Evolutionary conservation across 2,888 invertebrate species (phyloP).

Genomic region (Drosophila yooni): DNA sequence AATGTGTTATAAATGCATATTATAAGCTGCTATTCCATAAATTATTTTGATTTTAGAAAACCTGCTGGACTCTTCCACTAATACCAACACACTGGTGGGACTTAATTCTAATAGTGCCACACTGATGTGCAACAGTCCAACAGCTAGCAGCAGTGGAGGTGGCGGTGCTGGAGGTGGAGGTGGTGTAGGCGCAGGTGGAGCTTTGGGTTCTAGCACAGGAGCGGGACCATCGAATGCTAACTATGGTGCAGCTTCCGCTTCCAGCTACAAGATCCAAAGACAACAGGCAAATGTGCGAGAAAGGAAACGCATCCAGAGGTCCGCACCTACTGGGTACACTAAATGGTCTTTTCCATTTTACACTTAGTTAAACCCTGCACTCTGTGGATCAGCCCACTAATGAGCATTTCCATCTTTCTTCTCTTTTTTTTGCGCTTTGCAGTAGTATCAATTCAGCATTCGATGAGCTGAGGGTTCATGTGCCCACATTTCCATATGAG

Average conservation of each 20-base stretch:
- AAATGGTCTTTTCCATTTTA: constrained; percentile 82
- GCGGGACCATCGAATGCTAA: constrained; percentile 39
- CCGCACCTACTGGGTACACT: constrained; percentile 93
- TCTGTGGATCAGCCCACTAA: constrained; percentile 45
- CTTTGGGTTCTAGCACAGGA: constrained; percentile 21
- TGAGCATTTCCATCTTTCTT: constrained; percentile 22
- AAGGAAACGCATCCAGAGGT: constrained; percentile 99
- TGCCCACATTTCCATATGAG: constrained; percentile 99
- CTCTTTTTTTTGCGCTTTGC: constrained; percentile 84
- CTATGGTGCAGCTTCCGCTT: constrained; percentile 65
- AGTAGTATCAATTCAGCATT: constrained; percentile 99
- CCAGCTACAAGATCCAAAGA: constrained; percentile 91
- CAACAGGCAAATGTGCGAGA: constrained; percentile 98
- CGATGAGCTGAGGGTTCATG: constrained; percentile 98
- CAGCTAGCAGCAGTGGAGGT: constrained; percentile 69
- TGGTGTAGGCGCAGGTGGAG: constrained; percentile 26
- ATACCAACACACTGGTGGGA: constrained; percentile 55
- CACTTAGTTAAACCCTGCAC: constrained; percentile 30
- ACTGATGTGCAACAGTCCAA: constrained; percentile 80
- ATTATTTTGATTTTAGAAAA: constrained; percentile 68
- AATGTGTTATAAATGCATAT: background rate
- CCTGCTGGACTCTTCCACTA: constrained; percentile 81
- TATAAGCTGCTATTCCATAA: background rate
- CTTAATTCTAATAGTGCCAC: constrained; percentile 59
- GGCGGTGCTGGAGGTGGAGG: constrained; percentile 38